Evolutionary conservation across 2,888 invertebrate genomes (phyloP).

Genomic region (Nasonia oneida): DNA sequence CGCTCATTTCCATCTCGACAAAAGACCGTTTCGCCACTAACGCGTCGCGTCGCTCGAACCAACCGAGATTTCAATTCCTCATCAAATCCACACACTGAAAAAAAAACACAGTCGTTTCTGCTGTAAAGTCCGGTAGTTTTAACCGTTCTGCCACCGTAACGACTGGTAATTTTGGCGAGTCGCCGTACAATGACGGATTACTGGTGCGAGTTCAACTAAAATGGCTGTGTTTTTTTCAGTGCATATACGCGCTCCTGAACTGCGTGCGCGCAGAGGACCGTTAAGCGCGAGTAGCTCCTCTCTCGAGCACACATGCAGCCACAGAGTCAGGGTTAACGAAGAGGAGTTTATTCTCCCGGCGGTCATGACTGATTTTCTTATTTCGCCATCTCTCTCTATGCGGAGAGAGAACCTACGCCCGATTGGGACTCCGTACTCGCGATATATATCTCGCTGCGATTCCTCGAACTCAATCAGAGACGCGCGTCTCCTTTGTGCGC

Average conservation of each 20-base stretch:
- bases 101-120: too few relatives aligned
- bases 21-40: constrained; percentile 11
- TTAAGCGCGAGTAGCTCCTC: constrained; percentile 12
- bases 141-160: too few relatives aligned
- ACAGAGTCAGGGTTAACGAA: constrained; percentile 35
- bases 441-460: constrained; percentile 29
- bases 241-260: background rate
- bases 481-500: background rate
- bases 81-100: background rate
- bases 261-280: constrained; percentile 16
- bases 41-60: background rate
- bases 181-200: too few relatives aligned
- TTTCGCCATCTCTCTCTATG: constrained; percentile 50
- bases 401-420: constrained; percentile 5
- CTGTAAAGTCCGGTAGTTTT: too few relatives aligned
- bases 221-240: too few relatives aligned
- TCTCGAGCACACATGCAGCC: too few relatives aligned
- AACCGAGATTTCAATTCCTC: background rate
- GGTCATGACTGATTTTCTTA: constrained; percentile 44
- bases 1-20: background rate
- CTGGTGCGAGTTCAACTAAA: too few relatives aligned
- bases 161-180: too few relatives aligned
- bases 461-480: constrained; percentile 64
- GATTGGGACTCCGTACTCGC: constrained; percentile 19
- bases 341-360: constrained; percentile 40